Base-by-base conservation (phyloP, 92 coral and sea anemone species). In the Epizoanthus scotinus region DNA sequence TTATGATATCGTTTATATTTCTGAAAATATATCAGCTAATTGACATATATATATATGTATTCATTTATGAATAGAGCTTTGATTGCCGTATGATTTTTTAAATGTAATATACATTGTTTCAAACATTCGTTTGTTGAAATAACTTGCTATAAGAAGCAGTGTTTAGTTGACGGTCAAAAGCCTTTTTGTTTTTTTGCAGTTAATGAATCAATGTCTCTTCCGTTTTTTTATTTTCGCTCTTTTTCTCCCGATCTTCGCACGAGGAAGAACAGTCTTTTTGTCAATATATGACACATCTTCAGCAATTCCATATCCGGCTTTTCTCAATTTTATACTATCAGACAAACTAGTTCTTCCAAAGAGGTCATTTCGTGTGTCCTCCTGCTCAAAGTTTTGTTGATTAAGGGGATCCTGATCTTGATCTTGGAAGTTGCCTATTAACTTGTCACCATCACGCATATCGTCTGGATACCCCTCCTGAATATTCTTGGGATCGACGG, bases 221-320 rank as follows among this genome's bases (percentile, higher is more conserved):
- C 40, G 29, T 40, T 75, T 75, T 38, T 67, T 27, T 58, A 53
- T 21, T 50, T 75, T 17, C 1, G 1, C 10, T 60, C 26, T 75
- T 0, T 55, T 59, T 10, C 25, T 59, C 44, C 19, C 52, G 17
- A 47, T 47, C 2, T 47, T 57, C 21, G 40, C 26, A 36, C 40
- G 63, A 19, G 81, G 81, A 57, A 75, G 68, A 0, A 38, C 68
- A 4, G 81, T 75, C 47, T 75, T 75, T 67, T 75, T 75, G 34
- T 75, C 68, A n/a, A 75, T 21, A 38, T 75, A 75, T 40, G 81
- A 75, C 38, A 75, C 25, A 40, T 75, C 81, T 21, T 75, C 81
- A 40, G 81, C 81, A 27, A 75, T 75, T 42, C 67, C 81, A 14
- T 75, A 75, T 26, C 81, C 81, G 10, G 21, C 19, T 59, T 56